phyloP scores from a whole-genome alignment of 2,113 vertebrate species.

The Nothobranchius kuhntae region DNA sequence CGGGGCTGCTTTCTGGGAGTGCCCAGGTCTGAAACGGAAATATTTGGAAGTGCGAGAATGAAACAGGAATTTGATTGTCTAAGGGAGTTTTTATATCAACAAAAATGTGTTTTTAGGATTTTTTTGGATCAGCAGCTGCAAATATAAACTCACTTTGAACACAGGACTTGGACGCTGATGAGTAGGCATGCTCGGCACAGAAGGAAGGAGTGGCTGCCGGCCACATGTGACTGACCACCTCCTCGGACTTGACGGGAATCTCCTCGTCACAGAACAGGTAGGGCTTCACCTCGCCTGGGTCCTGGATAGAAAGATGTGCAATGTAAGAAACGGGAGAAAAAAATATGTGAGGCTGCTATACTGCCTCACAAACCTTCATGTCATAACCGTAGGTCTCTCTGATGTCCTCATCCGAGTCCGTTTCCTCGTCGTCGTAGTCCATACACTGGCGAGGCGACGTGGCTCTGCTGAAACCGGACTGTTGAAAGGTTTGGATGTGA shows the following conservation, averaged over 20 bases:
- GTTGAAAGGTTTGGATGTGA: slow-evolving; percentile 96
- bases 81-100: not conserved
- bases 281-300: slow-evolving; percentile 94
- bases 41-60: not conserved
- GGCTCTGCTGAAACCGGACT: slow-evolving; percentile 92
- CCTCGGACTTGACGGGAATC: slow-evolving; percentile 98
- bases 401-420: slow-evolving; percentile 97
- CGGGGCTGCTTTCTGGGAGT: slow-evolving; percentile 94
- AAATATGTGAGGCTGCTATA: too few species aligned
- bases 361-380: slow-evolving; percentile 81
- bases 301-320: slow-evolving; percentile 72
- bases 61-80: too few species aligned
- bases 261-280: slow-evolving; percentile 98
- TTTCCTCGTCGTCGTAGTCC: slow-evolving; percentile 98
- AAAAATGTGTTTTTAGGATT: not conserved
- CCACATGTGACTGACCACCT: slow-evolving; percentile 99
- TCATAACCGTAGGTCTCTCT: slow-evolving; percentile 95
- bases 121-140: not conserved
- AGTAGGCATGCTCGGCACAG: slow-evolving; percentile 96
- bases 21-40: slow-evolving; percentile 77
- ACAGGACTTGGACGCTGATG: slow-evolving; percentile 95
- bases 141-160: slow-evolving; percentile 85
- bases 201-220: slow-evolving; percentile 89
- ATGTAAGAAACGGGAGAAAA: not conserved
- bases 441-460: slow-evolving; percentile 88